Evolutionary conservation across 2,888 invertebrate species (phyloP), one percentile per base, ranked within the genome.

Genomic region (Periphyllus acericola): DNA sequence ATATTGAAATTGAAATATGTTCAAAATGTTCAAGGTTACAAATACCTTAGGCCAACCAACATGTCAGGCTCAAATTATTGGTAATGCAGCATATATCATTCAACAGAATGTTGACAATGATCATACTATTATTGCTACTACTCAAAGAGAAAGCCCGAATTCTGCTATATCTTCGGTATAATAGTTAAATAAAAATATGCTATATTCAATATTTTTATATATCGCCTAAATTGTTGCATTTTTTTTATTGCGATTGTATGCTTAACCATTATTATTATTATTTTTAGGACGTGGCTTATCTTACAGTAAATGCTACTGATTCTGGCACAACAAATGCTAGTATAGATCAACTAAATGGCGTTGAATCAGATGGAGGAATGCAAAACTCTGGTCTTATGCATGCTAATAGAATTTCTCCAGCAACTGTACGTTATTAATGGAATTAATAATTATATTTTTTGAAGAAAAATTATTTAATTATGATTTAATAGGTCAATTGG

Each of bases 371-470:
- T 74, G 87, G 87, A 34, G 89, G 87, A 66, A 87, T 87, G 81
- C 87, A 87, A 87, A 87, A 34, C 32, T 89, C 86, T 86, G 90
- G 90, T 88, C 90, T 90, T 72, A 90, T 90, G 68, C 96, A 96
- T 92, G 96, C 96, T 91, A 96, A 95, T 91, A 93, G 95, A 92
- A 96, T 96, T 91, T 96, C 96, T 91, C 96, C 96, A 92, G 98
- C 97, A 92, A 98, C 98, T 92, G 98, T 97, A 94, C 95, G 95
- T 93, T 90, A 34, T 75, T 55, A 2, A 29, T 60, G 36, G 2
- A 34, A 25, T 66, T 11, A n/a, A 68, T 68, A 19, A 25, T 60
- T 60, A 60, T 46, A 25, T 25, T 60, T 36, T 32, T 0, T 3
- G 21, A 32, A 40, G 25, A n/a, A 76, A 19, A 55, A 78, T 79